Conservation (phyloP, 2,888 invertebrate species). For the Acholoe squamosa region DNA sequence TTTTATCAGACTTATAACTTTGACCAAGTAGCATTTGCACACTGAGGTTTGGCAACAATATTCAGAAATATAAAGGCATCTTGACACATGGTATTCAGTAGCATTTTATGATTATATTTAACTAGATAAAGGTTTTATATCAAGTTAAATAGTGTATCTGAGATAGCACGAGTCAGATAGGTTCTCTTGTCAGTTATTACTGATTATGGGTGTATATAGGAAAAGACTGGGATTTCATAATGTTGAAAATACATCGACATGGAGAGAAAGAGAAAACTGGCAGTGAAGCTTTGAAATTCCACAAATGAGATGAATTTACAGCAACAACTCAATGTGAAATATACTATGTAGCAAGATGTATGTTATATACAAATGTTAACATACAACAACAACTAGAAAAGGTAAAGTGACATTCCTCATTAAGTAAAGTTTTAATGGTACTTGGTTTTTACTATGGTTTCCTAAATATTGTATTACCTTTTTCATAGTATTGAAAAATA, state of each 20-base stretch:
- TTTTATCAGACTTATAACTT: background rate
- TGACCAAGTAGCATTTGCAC: background rate
- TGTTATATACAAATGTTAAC: slow-evolving; percentile 28
- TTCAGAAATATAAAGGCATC: background rate
- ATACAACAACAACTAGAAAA: slow-evolving; percentile 76
- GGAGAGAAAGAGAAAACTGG: background rate
- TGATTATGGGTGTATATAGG: background rate
- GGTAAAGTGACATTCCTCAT: too few relatives aligned
- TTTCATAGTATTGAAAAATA: slow-evolving; percentile 41
- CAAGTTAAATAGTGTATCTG: background rate
- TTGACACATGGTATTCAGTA: background rate
- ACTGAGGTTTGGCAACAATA: background rate
- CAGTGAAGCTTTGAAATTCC: slow-evolving; percentile 42
- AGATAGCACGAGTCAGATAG: background rate
- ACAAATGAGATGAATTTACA: slow-evolving; percentile 41
- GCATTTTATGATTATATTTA: background rate
- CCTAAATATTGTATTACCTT: background rate
- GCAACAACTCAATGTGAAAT: slow-evolving; percentile 35
- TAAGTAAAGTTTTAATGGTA: too few relatives aligned
- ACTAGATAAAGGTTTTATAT: background rate
- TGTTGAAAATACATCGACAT: background rate
- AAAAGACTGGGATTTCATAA: background rate
- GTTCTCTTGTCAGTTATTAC: too few relatives aligned
- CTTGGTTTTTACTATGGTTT: background rate
- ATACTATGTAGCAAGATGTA: background rate